Evolutionary conservation across 2,888 invertebrate species (phyloP), one percentile per base, ranked within the genome.

Genomic region (Rapana venosa): DNA sequence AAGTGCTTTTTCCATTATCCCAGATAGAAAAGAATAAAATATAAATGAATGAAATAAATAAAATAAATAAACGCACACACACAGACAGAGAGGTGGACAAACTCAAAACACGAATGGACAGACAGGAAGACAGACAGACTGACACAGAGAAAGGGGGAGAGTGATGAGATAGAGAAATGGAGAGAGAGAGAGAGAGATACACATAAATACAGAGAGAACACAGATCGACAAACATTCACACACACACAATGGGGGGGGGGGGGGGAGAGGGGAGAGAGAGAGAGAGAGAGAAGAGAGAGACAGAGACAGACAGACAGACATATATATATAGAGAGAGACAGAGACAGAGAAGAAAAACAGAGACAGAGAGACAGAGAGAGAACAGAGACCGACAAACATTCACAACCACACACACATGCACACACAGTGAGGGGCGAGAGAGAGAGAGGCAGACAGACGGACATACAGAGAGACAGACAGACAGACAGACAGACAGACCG

Each of bases 91-190:
- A 47, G 47, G 47, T 47, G 47, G 47, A 47, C 47, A 47, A 47
- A 47, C 8, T 8, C 47, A 47, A 47, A 47, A 47, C 47, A 47
- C 47, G 8, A 8, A 47, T 8, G 8, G 47, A 47, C 47, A 47
- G 47, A 47, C 47, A 47, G 47, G 6, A 81, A 17, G 81, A 81
- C 11, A 81, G 81, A 35, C 35, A 81, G 36, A 81, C 35, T 20
- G 81, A 35, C 36, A 81, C 36, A 81, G 81, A 81, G 81, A 81
- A 35, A 81, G 81, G 17, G 70, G 17, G 70, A 70, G 70, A 70
- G 70, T 15, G 47, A 47, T 5, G 47, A 47, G 47, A 47, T 2
- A 47, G 47, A 47, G 47, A 47, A 8, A 47, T n/a, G 47, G 47
- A 8, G 47, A 47, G 47, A 47, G 47, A 47, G 47, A 47, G 47